A percentile compares a stretch with the other conserved stretches of the same genome.
These are phyloP conservation scores for Catostomus latipinnis DNA, from an alignment of 2,797 vertebrate genomes.

Conservation along the genomic window DNA sequence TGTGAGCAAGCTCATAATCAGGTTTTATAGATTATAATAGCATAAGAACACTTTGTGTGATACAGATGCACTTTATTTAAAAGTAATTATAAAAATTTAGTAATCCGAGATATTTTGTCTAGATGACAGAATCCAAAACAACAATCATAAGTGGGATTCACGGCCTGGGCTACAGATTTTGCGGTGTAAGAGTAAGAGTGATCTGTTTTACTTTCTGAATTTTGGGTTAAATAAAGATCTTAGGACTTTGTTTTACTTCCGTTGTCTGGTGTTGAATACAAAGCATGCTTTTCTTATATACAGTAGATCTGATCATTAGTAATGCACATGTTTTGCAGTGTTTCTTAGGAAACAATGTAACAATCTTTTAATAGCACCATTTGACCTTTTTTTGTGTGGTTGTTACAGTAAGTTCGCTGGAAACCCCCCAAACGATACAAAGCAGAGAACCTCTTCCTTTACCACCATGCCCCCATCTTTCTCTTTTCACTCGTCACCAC, in stretches of 20 bases:
- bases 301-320: background rate
- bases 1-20: background rate
- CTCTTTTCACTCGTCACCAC: too few species aligned
- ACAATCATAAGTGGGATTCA: background rate
- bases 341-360: background rate
- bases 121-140: background rate
- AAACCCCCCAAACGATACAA: background rate
- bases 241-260: conserved; percentile 14
- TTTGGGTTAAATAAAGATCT: conserved; percentile 3
- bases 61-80: background rate
- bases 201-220: conserved; percentile 12
- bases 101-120: background rate
- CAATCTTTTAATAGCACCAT: background rate
- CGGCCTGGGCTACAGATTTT: background rate
- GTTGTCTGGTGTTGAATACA: background rate
- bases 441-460: background rate
- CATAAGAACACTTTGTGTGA: background rate
- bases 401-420: background rate
- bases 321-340: background rate
- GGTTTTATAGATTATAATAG: background rate
- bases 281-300: background rate
- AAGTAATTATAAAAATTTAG: background rate
- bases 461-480: too few species aligned
- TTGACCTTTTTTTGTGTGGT: conserved; percentile 13
- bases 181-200: background rate